phyloP scores from a whole-genome alignment of 1,140 invertebrate species.

The Drosophila tropicalis region DNA sequence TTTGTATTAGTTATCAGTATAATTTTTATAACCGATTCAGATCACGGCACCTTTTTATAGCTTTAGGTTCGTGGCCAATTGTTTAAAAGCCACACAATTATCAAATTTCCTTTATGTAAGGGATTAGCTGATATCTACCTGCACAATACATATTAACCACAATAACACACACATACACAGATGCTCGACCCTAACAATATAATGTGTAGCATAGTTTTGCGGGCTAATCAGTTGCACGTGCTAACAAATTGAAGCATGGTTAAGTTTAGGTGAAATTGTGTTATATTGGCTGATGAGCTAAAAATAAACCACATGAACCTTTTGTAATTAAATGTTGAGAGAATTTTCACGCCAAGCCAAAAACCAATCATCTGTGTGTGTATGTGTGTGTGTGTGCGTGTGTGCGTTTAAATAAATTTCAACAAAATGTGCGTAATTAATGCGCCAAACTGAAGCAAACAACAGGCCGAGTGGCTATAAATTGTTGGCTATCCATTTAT shows the following conservation, averaged over 20 bases:
- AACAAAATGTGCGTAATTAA: constrained; percentile 74
- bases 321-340: constrained; percentile 69
- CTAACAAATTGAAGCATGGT: constrained; percentile 52
- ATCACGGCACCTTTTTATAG: constrained; percentile 26
- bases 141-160: neutral
- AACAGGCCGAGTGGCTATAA: constrained; percentile 37
- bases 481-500: constrained; percentile 47
- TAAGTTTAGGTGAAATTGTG: neutral
- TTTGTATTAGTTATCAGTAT: neutral
- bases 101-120: constrained; percentile 19
- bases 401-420: constrained; percentile 68
- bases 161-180: constrained; percentile 31
- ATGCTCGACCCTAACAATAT: neutral
- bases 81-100: constrained; percentile 19
- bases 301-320: constrained; percentile 60
- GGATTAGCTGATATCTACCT: constrained; percentile 5
- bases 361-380: constrained; percentile 24
- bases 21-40: constrained; percentile 1
- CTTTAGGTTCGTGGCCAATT: constrained; percentile 56
- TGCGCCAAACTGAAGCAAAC: constrained; percentile 46
- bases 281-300: constrained; percentile 23
- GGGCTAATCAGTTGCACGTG: constrained; percentile 43
- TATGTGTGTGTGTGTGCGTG: constrained; percentile 18
- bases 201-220: constrained; percentile 17
- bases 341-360: constrained; percentile 53